Evolutionary conservation across 2,888 invertebrate species (phyloP), one percentile per base, ranked within the genome.

Genomic region (Dexiosoma caninum): DNA sequence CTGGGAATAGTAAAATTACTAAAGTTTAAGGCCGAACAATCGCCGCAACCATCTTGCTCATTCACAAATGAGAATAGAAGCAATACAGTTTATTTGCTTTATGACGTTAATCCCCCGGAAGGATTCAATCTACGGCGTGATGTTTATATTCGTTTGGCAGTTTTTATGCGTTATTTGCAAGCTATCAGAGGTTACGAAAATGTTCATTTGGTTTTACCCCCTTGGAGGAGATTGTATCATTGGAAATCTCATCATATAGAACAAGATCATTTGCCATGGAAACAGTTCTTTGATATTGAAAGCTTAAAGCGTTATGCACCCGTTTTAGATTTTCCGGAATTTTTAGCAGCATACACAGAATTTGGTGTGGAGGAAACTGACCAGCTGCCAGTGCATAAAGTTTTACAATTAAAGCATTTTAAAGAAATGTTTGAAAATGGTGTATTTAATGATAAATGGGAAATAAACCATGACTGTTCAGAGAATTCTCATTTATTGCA

Each of bases 61-160:
- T 21, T 69, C 9, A 12, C 62, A 23, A 70, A 74, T 19, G 51
- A 14, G 46, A 46, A 19, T 8, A 78, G 30, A 27, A 83, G 83
- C 0, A 88, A 87, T 53, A 79, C 85, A 8, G 83, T 89, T 49
- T 97, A 94, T 86, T 90, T 99, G 69, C 92, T 99, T 59, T 99
- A 98, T 90, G 97, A 98, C 88, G 95, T 99, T 0, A 99, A 99
- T 91, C 95, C 94, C 2, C 95, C 96, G 0, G 99, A 99, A 91
- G 99, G 99, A 0, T 99, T 99, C 88, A 99, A 99, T 91, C 92
- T 99, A 81, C 92, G 98, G 14, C 92, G 99, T 37, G 99, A 99
- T 91, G 98, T 99, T 1, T 99, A 97, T 87, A 94, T 99, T 92
- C 93, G 99, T 84, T 92, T 98, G 85, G 97, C 98, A 1, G 94